Conservation (phyloP, 2,888 invertebrate species). For the Clanis bilineata region DNA sequence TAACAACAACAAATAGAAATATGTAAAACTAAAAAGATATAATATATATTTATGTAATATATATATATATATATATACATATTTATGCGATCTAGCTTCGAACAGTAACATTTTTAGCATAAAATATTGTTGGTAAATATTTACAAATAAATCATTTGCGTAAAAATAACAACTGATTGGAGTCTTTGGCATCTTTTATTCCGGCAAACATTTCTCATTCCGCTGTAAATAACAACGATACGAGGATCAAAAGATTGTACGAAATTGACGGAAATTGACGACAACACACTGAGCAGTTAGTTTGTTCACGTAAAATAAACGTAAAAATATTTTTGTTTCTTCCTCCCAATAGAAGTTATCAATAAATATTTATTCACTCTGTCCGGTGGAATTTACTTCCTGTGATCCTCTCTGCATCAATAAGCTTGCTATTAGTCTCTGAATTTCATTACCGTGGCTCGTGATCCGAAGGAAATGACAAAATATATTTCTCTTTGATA, state of each 20-base stretch:
- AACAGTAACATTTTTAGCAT: no score
- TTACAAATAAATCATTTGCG: no score
- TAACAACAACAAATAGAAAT: no score
- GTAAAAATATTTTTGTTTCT: background rate
- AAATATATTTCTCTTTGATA: constrained; percentile 21
- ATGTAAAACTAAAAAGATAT: no score
- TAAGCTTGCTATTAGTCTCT: constrained; percentile 36
- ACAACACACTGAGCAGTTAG: background rate
- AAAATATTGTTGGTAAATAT: no score
- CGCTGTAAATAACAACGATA: background rate
- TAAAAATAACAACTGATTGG: background rate
- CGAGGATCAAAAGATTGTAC: constrained; percentile 2
- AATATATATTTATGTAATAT: no score
- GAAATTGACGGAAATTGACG: background rate
- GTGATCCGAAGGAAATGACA: constrained; percentile 30
- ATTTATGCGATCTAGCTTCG: no score
- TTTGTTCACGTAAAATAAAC: background rate
- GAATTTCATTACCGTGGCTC: constrained; percentile 35
- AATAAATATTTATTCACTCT: constrained; percentile 41
- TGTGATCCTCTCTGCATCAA: constrained; percentile 35
- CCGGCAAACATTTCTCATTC: background rate
- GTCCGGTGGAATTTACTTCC: constrained; percentile 34
- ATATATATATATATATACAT: no score
- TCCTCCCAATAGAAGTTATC: constrained; percentile 20
- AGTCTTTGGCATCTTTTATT: background rate